A percentile compares a stretch with the other conserved stretches of the same genome.
phyloP scores from a whole-genome alignment of 2,113 vertebrate species.

The Brachyhypopomus occidentalis region DNA sequence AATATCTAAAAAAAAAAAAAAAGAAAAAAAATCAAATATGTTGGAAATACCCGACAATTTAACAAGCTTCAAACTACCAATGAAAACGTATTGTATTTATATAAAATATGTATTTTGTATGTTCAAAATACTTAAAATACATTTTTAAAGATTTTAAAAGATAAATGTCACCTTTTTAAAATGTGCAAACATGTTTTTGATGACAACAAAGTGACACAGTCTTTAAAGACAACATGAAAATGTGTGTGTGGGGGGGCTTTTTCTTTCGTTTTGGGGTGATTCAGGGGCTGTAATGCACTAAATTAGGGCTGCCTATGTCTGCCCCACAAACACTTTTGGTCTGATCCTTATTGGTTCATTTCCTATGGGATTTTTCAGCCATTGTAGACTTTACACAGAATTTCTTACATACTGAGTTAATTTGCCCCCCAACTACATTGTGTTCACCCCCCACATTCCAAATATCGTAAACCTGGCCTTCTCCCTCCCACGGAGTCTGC shows the following conservation, averaged over 20 bases:
- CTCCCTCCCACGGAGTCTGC: not conserved
- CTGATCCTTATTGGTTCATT: not conserved
- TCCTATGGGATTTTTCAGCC: too few species aligned
- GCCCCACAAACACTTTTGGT: not conserved
- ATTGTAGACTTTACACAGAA: too few species aligned
- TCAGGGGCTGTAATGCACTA: not conserved
- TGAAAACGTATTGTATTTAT: too few species aligned
- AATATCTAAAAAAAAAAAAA: too few species aligned
- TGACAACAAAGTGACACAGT: too few species aligned
- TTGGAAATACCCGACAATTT: not conserved
- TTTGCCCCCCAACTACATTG: too few species aligned
- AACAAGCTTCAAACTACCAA: too few species aligned
- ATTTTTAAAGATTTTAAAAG: too few species aligned
- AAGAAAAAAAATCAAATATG: not conserved
- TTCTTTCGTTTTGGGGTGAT: not conserved
- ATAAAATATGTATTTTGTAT: not conserved
- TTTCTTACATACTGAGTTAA: too few species aligned
- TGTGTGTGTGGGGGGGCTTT: not conserved
- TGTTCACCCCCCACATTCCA: not conserved
- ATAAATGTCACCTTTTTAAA: not conserved
- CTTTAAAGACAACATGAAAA: not conserved
- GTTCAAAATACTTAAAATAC: not conserved
- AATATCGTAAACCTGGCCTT: not conserved
- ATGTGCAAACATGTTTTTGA: slow-evolving; percentile 1
- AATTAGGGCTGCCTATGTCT: not conserved